phyloP scores from a whole-genome alignment of 2,797 vertebrate genomes.

The Limnodromus scolopaceus region DNA sequence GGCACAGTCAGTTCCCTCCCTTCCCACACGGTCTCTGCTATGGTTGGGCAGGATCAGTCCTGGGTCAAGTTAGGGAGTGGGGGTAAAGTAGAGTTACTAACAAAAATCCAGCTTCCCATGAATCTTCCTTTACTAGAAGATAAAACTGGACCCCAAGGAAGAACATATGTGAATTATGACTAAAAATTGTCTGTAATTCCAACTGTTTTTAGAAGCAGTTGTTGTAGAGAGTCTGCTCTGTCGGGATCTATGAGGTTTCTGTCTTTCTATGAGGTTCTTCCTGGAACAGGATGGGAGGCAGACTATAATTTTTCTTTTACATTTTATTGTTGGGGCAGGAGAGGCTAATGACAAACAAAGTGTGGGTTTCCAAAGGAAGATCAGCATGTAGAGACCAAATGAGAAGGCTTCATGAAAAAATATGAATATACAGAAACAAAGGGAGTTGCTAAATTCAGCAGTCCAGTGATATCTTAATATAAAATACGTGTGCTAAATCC shows the following conservation, averaged over 20 bases:
- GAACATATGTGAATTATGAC: not conserved
- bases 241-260: not conserved
- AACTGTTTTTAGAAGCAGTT: not conserved
- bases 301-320: not conserved
- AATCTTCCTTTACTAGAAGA: not conserved
- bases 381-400: not conserved
- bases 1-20: not conserved
- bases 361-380: not conserved
- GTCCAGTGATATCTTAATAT: not conserved
- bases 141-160: not conserved
- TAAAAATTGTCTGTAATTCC: not conserved
- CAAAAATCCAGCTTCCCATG: not conserved
- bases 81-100: not conserved
- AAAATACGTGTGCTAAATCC: not conserved
- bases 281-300: not conserved
- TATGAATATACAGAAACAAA: not conserved
- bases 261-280: not conserved
- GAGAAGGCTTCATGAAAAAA: not conserved
- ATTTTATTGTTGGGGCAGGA: not conserved
- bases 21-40: not conserved
- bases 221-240: not conserved
- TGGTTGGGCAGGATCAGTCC: not conserved
- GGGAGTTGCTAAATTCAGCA: not conserved
- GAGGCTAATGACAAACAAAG: not conserved
- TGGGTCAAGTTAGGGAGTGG: not conserved